A percentile compares a stretch with the other conserved stretches of the same genome.
These are phyloP conservation scores for Nansenia antarctica DNA, from an alignment of 2,113 vertebrate species.

Conservation along the genomic window DNA sequence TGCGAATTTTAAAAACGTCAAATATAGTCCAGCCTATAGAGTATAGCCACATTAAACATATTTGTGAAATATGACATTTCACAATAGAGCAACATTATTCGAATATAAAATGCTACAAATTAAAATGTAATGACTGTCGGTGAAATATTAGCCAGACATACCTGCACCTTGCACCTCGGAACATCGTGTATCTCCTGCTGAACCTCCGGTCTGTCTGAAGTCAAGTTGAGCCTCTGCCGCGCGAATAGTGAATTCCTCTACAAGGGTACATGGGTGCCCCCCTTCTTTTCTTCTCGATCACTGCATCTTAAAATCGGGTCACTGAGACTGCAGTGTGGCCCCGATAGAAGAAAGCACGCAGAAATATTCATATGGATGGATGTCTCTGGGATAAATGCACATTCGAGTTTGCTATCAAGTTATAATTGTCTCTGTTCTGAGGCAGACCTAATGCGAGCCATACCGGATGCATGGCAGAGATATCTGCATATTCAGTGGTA, in stretches of 20 bases:
- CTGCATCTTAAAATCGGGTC: constrained; percentile 88
- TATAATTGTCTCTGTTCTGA: no score
- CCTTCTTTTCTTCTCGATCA: constrained; percentile 85
- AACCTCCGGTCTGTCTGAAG: constrained; percentile 65
- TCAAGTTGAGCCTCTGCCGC: constrained; percentile 43
- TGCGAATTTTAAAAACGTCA: not conserved
- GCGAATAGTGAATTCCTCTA: constrained; percentile 29
- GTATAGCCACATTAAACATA: not conserved
- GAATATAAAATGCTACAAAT: no score
- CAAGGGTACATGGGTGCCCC: constrained; percentile 82
- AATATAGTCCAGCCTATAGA: not conserved
- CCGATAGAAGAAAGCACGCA: constrained; percentile 38
- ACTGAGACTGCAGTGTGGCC: constrained; percentile 77
- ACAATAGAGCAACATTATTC: no score
- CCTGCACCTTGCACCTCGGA: constrained; percentile 68
- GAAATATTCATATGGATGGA: not conserved
- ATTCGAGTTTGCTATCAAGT: no score
- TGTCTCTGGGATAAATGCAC: no score
- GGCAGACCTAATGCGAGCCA: no score
- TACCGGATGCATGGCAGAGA: no score
- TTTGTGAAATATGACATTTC: not conserved
- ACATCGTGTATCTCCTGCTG: constrained; percentile 53
- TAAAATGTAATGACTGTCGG: not conserved
- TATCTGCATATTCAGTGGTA: no score
- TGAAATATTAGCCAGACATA: constrained; percentile 50